Evolutionary conservation across 2,797 vertebrate species (phyloP), one percentile per base, ranked within the genome.

Genomic region (Bovichtus variegatus): DNA sequence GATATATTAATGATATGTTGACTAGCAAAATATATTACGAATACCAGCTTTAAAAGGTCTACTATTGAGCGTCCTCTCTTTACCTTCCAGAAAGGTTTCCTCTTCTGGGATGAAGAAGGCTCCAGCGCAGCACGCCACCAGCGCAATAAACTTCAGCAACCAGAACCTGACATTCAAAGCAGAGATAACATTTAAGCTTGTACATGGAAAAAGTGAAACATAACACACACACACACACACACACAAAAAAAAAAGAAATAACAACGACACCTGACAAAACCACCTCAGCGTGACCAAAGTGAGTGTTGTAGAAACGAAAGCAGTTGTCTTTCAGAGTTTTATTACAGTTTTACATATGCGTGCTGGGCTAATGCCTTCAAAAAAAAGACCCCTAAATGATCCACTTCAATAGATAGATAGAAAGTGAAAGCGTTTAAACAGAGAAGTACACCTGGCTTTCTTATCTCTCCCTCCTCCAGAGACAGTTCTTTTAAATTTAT

Each of bases 71-170:
- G 0, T 27, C 25, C 2, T 4, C 8, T 54, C 27, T 64, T 85
- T 96, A 99, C 98, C 98, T 91, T 97, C 91, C 59, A 99, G 95
- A 89, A 99, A 99, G 31, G 86, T 97, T 54, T 97, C 94, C 90
- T 99, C 93, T 27, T 96, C 91, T 0, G 98, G 98, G 76, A 99
- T 91, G 91, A 99, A 99, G 95, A 99, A 99, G 3, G 95, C 97
- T 86, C 96, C 98, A 29, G 96, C 94, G 65, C 98, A 99, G 96
- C 98, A 97, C 13, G 85, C 96, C 69, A 89, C 94, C 90, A 99
- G 89, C 71, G 94, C 83, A 74, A 98, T 50, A 66, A 99, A 96
- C 92, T 99, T 99, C 85, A 97, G 76, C 72, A 99, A 94, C 98
- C 98, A 99, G 93, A 99, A 99, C 84, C 98, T 99, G 90, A 43